Conservation (phyloP, 2,797 vertebrate species). For the Gymnoscopelus microlampas region DNA sequence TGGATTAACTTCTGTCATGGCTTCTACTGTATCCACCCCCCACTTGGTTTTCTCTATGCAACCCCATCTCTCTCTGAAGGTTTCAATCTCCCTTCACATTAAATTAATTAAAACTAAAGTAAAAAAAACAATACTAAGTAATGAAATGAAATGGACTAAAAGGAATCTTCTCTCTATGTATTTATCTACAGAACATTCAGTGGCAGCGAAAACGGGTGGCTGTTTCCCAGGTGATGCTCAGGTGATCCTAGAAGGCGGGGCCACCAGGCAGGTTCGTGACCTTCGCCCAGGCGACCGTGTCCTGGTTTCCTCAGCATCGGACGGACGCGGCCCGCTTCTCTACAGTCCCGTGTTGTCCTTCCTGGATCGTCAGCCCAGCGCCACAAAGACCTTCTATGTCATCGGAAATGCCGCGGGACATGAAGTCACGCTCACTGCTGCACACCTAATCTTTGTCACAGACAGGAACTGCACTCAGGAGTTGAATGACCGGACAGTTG, state of each 20-base stretch:
- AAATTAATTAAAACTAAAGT: not conserved
- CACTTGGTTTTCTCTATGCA: too few species aligned
- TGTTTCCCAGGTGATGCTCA: constrained; percentile 90
- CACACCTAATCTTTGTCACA: constrained; percentile 90
- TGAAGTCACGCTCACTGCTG: constrained; percentile 87
- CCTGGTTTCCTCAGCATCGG: constrained; percentile 85
- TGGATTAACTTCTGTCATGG: too few species aligned
- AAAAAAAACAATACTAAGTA: too few species aligned
- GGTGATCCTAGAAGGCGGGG: constrained; percentile 86
- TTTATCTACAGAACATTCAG: constrained; percentile 89
- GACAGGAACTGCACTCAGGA: constrained; percentile 77
- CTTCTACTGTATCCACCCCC: too few species aligned
- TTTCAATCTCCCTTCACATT: too few species aligned
- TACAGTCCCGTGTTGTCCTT: constrained; percentile 94
- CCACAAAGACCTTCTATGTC: constrained; percentile 83
- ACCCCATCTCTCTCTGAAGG: too few species aligned
- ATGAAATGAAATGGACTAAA: too few species aligned
- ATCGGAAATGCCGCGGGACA: constrained; percentile 86
- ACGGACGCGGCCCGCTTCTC: constrained; percentile 77
- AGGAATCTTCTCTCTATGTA: constrained; percentile 8
- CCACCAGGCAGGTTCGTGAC: constrained; percentile 80
- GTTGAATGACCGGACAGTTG: constrained; percentile 15
- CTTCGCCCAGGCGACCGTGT: constrained; percentile 88
- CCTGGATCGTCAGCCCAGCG: constrained; percentile 85
- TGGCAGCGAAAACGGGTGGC: constrained; percentile 96